Conservation (phyloP, 1,140 invertebrate genomes). For the Drosophila albomicans region DNA sequence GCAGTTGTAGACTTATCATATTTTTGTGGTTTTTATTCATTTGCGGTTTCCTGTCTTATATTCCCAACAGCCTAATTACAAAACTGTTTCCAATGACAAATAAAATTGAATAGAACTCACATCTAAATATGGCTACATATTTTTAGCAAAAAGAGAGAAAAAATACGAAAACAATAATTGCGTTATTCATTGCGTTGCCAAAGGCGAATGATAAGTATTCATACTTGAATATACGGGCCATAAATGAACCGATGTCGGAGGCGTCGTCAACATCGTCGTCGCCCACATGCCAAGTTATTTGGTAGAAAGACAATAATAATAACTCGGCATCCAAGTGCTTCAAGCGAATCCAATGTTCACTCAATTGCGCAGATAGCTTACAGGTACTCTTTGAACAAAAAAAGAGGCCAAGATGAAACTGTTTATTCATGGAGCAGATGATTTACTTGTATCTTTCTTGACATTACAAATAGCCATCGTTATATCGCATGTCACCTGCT, state of each 20-base stretch:
- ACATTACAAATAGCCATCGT: conserved; percentile 11
- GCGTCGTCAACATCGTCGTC: conserved; percentile 50
- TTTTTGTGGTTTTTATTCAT: conserved; percentile 3
- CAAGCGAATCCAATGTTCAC: conserved; percentile 6
- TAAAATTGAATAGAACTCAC: conserved; percentile 32
- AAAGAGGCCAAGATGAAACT: conserved; percentile 28
- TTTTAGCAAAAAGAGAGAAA: conserved; percentile 23
- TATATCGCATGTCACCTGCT: conserved; percentile 26
- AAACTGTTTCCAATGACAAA: conserved; percentile 6
- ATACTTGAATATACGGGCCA: conserved; percentile 60
- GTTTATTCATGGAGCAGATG: conserved; percentile 14
- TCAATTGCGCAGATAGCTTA: conserved; percentile 15
- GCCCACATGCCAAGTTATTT: conserved; percentile 54
- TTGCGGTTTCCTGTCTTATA: neutral
- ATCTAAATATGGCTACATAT: conserved; percentile 31
- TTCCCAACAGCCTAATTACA: conserved; percentile 3
- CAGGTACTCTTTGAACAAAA: conserved; percentile 13
- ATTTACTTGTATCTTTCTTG: conserved; percentile 6
- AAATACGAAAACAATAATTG: conserved; percentile 54
- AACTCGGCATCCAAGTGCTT: conserved; percentile 19
- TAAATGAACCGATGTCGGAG: conserved; percentile 52
- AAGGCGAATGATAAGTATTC: conserved; percentile 69
- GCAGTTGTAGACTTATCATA: neutral
- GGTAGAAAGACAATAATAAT: conserved; percentile 27
- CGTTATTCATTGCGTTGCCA: conserved; percentile 69